A percentile compares a stretch with the other conserved stretches of the same genome.
Evolutionary conservation across 2,113 vertebrate genomes (phyloP).

Genomic region (Atractosteus spatula): DNA sequence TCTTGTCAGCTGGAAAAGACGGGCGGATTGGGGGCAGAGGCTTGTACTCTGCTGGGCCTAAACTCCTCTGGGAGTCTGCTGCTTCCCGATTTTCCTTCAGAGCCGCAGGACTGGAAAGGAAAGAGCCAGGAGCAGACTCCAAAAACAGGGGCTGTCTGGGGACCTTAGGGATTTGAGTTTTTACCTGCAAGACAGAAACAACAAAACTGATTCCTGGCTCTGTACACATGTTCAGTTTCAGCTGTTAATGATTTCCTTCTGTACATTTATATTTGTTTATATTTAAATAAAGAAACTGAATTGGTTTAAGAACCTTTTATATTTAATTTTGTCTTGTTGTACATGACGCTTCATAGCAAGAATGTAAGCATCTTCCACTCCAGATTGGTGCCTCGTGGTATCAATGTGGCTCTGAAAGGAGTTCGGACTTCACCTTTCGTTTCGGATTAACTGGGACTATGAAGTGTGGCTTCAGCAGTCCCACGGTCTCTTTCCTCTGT

Average conservation of each 20-base stretch:
- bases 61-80: constrained; percentile 1
- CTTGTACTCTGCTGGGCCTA: background rate
- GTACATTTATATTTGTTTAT: too few species aligned
- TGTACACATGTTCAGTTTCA: too few species aligned
- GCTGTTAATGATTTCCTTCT: too few species aligned
- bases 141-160: constrained; percentile 42
- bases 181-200: constrained; percentile 51
- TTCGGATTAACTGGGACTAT: constrained; percentile 50
- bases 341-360: too few species aligned
- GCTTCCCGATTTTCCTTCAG: constrained; percentile 1
- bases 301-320: too few species aligned
- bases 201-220: background rate
- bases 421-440: constrained; percentile 61
- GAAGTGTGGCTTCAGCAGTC: constrained; percentile 41
- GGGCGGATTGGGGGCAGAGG: constrained; percentile 34
- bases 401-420: too few species aligned
- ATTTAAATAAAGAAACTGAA: too few species aligned
- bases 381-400: too few species aligned
- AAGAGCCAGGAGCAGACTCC: constrained; percentile 7
- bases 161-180: constrained; percentile 50
- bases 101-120: background rate
- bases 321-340: too few species aligned
- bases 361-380: too few species aligned
- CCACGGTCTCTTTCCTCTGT: constrained; percentile 44
- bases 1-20: constrained; percentile 24